A percentile compares a stretch with the other conserved stretches of the same genome.
Conservation (phyloP, 2,113 vertebrate species). For the Labrus mixtus region DNA sequence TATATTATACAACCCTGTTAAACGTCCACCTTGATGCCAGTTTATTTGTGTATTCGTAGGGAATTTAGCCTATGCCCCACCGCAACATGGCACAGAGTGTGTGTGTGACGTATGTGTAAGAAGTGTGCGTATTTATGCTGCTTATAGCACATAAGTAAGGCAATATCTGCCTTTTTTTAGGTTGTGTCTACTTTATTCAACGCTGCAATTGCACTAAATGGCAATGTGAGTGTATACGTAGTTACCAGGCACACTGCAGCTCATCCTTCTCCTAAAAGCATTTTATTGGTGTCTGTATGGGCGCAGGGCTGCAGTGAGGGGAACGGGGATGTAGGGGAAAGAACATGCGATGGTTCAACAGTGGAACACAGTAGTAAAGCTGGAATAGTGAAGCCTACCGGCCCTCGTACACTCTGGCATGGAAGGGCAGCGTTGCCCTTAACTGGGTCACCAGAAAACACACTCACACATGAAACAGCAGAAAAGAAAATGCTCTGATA, state of each 20-base stretch:
- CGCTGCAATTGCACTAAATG: conserved; percentile 45
- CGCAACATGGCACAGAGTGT: conserved; percentile 55
- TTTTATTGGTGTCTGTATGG: conserved; percentile 77
- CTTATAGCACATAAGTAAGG: conserved; percentile 32
- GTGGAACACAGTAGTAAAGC: conserved; percentile 6
- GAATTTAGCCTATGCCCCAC: conserved; percentile 54
- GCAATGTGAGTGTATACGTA: conserved; percentile 38
- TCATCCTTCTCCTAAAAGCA: conserved; percentile 69
- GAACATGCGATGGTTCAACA: conserved; percentile 29
- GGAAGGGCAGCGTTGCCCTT: conserved; percentile 66
- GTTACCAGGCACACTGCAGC: conserved; percentile 65
- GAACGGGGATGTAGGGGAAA: conserved; percentile 44
- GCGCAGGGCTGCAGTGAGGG: conserved; percentile 69
- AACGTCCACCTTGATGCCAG: conserved; percentile 39
- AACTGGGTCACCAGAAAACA: conserved; percentile 79
- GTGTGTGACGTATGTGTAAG: conserved; percentile 40
- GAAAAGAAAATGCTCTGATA: conserved; percentile 20
- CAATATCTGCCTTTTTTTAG: conserved; percentile 24
- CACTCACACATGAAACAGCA: conserved; percentile 67
- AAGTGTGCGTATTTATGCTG: conserved; percentile 10
- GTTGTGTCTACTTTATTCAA: conserved; percentile 42
- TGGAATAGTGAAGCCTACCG: conserved; percentile 34
- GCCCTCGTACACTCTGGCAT: conserved; percentile 46
- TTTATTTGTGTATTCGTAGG: conserved; percentile 33
- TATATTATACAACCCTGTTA: conserved; percentile 28